These are phyloP conservation scores for Entomobrya proxima DNA, from an alignment of 2,888 invertebrate species.

Conservation along the genomic window DNA sequence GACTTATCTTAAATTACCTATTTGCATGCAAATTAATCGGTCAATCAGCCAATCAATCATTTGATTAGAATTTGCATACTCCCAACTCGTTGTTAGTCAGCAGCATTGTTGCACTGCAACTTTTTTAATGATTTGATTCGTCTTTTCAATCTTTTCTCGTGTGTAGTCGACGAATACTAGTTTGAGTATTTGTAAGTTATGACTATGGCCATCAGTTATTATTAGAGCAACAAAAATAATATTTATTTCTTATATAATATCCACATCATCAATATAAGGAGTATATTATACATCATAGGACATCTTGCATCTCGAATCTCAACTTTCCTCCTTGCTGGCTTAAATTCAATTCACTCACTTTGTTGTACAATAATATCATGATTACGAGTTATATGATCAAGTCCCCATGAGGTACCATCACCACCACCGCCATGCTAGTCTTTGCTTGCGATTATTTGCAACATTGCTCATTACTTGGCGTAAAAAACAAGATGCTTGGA, in stretches of 20 bases:
- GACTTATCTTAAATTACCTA: constrained; percentile 65
- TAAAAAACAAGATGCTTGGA: neutral
- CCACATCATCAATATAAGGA: too few species aligned
- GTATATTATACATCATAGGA: too few species aligned
- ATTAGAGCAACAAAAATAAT: too few species aligned
- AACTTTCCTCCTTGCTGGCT: constrained; percentile 24
- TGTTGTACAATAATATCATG: constrained; percentile 50
- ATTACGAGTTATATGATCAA: constrained; percentile 59
- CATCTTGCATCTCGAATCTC: too few species aligned
- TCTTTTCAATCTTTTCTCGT: constrained; percentile 41
- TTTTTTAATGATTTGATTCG: constrained; percentile 54
- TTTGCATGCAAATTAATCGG: constrained; percentile 70
- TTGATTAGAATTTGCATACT: constrained; percentile 66
- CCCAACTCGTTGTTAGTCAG: constrained; percentile 56
- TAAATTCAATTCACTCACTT: constrained; percentile 44
- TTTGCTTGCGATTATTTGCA: constrained; percentile 3
- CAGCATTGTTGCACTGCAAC: constrained; percentile 41
- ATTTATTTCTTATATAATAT: too few species aligned
- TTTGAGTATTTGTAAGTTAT: too few species aligned
- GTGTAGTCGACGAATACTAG: too few species aligned
- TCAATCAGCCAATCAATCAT: constrained; percentile 70
- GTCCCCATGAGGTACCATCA: constrained; percentile 48
- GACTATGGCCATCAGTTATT: too few species aligned
- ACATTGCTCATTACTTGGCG: constrained; percentile 11
- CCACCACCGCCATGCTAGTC: neutral